Base-by-base conservation (phyloP, 2,797 vertebrate species). In the Fratercula arctica region DNA sequence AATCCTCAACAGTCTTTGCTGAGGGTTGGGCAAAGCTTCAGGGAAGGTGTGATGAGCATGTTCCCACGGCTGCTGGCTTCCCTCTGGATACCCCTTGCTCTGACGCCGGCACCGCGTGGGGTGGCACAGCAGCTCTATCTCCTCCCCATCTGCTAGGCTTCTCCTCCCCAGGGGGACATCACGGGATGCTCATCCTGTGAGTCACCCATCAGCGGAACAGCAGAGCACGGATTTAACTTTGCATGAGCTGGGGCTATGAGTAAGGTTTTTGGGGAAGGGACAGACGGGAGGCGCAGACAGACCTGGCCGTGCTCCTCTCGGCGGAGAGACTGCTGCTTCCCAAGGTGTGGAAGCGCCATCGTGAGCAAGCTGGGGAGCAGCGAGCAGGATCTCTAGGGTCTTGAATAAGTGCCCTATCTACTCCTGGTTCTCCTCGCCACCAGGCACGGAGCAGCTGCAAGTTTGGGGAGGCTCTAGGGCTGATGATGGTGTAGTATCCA, bases 41-140 rank as follows among this genome's bases (percentile, higher is more conserved):
- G 25, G 46, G 64, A 29, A 79, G 54, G 19, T 13, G 9, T 0
- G 0, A 25, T 0, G 7, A 75, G 43, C 33, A 57, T 3, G 0
- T 24, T 53, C 9, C 45, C 43, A 18, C 1, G 9, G 56, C 26
- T 41, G 37, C 64, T 43, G 26, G 68, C 35, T 54, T 48, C 61
- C 31, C 39, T 54, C 60, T 3, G 4, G 51, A 66, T 11, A 16
- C 15, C n/a, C 16, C 11, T 25, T 41, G n/a, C 57, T 70, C 13
- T 26, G 33, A 11, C 0, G 2, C 56, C 1, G 1, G 45, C 48
- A 37, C n/a, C 18, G 0, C 1, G 3, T 6, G 5, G 37, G 31
- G 50, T 69, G 64, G 60, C 43, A 13, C 14, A 54, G 57, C 2
- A 0, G 53, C 41, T 16, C 8, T 6, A 19, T 26, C 37, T 57